Evolutionary conservation across 2,113 vertebrate genomes (phyloP), one percentile per base, ranked within the genome.

Genomic region (Psephotus haematonotus): DNA sequence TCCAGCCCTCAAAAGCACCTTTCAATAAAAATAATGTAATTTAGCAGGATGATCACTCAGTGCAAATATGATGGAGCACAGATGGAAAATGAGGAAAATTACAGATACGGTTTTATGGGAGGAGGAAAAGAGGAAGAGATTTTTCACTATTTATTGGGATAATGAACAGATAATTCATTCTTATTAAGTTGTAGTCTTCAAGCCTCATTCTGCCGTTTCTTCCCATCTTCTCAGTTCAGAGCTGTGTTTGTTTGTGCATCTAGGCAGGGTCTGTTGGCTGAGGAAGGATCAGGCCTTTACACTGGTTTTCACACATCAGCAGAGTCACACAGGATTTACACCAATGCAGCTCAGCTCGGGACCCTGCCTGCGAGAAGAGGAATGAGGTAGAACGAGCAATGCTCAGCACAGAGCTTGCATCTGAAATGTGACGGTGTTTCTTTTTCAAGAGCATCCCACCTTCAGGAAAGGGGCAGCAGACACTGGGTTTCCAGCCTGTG

Each of bases 1-100:
- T 50, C 86, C 87, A 92, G 90, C 82, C 77, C 88, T 96, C 60
- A 86, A 86, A 94, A 96, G 77, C 65, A 96, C 86, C 95, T 96
- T 95, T 93, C 94, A 96, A 91, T 93, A 96, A 96, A 95, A 95
- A 91, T 87, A 92, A 94, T 93, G 82, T 75, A 75, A 93, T 95
- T 94, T 93, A 96, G 63, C 91, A 89, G 78, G 84, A 76, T 92
- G 91, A 95, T 89, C 91, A 79, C 83, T 94, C 81, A 79, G 83
- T 93, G 93, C 86, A 95, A 95, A 93, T 91, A 93, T 95, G 91
- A 96, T 96, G 95, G 86, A 92, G 78, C 86, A 92, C 93, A 85
- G 91, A 92, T 91, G 86, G 92, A 96, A 96, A 93, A 96, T 91
- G 77, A 93, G 62, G 91, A 89, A 91, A 86, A 93, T 94, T 93